Conservation (phyloP, 2,888 invertebrate species). For the Calameuta filiformis region DNA sequence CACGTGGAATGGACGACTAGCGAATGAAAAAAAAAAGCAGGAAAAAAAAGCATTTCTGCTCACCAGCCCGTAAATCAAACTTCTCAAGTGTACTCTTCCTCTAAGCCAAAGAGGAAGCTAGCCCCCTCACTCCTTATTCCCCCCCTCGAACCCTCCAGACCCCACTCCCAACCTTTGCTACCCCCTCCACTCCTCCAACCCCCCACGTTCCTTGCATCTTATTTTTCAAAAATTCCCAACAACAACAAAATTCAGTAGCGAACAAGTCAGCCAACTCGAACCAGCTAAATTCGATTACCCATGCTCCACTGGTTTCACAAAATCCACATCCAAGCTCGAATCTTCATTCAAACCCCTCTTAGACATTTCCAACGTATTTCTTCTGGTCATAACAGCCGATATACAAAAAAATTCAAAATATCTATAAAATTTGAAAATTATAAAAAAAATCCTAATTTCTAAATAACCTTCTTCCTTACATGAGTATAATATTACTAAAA, state of each 20-base stretch:
- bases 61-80: conserved; percentile 26
- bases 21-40: background rate
- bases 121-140: conserved; percentile 10
- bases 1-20: background rate
- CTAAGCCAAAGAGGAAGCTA: conserved; percentile 11
- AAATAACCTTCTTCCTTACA: background rate
- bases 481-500: background rate
- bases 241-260: background rate
- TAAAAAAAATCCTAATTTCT: background rate
- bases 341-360: background rate
- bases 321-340: background rate
- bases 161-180: background rate
- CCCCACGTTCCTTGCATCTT: background rate
- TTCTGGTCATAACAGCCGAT: background rate
- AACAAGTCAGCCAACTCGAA: background rate
- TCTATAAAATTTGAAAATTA: background rate
- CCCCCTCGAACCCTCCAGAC: background rate
- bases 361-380: background rate
- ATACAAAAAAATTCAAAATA: background rate
- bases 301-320: background rate
- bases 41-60: conserved; percentile 21
- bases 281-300: background rate
- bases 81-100: conserved; percentile 29
- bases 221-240: background rate
- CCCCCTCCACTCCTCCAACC: background rate